phyloP scores from a whole-genome alignment of 1,140 invertebrate genomes.

The Bombus polaris region DNA sequence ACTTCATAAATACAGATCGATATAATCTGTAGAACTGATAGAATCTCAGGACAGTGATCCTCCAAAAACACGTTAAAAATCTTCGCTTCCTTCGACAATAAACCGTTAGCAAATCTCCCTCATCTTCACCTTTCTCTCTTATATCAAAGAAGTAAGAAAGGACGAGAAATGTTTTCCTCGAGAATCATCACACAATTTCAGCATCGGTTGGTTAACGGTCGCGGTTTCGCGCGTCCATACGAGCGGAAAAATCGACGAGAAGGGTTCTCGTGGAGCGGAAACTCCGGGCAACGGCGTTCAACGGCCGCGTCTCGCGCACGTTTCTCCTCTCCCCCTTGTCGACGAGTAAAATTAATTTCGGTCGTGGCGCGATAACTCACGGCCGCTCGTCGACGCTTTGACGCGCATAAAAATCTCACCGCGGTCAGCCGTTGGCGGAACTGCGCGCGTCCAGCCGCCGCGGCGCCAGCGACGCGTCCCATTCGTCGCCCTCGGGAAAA shows the following conservation, averaged over 20 bases:
- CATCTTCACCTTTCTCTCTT: too few species aligned
- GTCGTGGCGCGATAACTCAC: constrained; percentile 68
- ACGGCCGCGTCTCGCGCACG: constrained; percentile 40
- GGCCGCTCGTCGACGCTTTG: constrained; percentile 69
- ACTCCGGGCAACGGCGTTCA: background rate
- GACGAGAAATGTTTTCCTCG: background rate
- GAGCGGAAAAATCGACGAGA: constrained; percentile 50
- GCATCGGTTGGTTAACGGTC: background rate
- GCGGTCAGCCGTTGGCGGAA: constrained; percentile 52
- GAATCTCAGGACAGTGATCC: too few species aligned
- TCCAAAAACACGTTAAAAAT: too few species aligned
- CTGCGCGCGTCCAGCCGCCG: constrained; percentile 37
- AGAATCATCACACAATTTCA: constrained; percentile 4
- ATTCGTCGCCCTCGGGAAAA: constrained; percentile 5
- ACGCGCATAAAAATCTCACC: constrained; percentile 71
- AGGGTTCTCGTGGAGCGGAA: constrained; percentile 24
- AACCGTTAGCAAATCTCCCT: background rate
- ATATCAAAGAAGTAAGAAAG: background rate
- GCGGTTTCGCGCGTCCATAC: constrained; percentile 11
- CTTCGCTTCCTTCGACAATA: background rate
- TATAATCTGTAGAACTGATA: too few species aligned
- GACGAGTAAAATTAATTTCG: constrained; percentile 68
- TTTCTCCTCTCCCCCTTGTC: constrained; percentile 43
- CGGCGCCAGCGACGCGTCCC: constrained; percentile 28
- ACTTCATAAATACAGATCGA: too few species aligned